Conservation (phyloP, 2,888 invertebrate species). For the Prosapia bicincta region DNA sequence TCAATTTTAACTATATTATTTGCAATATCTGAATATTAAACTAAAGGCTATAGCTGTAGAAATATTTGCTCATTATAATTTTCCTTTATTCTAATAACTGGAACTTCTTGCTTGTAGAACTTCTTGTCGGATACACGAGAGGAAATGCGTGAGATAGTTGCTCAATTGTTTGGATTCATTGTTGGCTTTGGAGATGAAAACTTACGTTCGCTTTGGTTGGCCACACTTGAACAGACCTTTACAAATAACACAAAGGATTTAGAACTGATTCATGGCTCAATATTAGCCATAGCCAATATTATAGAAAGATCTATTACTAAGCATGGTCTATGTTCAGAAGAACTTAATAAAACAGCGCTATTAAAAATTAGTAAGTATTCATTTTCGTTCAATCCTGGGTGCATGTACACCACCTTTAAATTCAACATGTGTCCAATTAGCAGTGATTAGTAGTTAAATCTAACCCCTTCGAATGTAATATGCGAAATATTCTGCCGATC, state of each 20-base stretch:
- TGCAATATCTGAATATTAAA: too few relatives aligned
- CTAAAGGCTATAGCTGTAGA: not conserved
- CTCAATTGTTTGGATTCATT: slow-evolving; percentile 72
- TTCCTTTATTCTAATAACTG: too few relatives aligned
- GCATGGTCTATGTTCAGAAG: slow-evolving; percentile 23
- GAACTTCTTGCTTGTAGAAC: slow-evolving; percentile 49
- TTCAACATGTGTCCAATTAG: too few relatives aligned
- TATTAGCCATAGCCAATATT: slow-evolving; percentile 52
- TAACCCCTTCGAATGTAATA: too few relatives aligned
- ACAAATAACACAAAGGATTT: slow-evolving; percentile 27
- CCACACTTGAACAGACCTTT: slow-evolving; percentile 2
- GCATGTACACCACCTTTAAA: too few relatives aligned
- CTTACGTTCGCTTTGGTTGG: slow-evolving; percentile 7
- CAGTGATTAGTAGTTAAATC: too few relatives aligned
- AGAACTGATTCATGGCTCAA: slow-evolving; percentile 29
- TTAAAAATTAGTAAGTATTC: not conserved
- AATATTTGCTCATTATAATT: not conserved
- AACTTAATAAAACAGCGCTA: slow-evolving; percentile 36
- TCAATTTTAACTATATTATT: too few relatives aligned
- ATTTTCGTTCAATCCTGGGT: too few relatives aligned
- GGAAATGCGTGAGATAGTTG: slow-evolving; percentile 68
- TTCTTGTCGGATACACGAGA: slow-evolving; percentile 69
- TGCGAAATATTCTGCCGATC: too few relatives aligned
- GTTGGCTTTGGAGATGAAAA: slow-evolving; percentile 17
- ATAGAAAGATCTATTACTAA: slow-evolving; percentile 37